These are phyloP conservation scores for Nestor notabilis DNA, from an alignment of 2,113 vertebrate genomes.

Conservation along the genomic window DNA sequence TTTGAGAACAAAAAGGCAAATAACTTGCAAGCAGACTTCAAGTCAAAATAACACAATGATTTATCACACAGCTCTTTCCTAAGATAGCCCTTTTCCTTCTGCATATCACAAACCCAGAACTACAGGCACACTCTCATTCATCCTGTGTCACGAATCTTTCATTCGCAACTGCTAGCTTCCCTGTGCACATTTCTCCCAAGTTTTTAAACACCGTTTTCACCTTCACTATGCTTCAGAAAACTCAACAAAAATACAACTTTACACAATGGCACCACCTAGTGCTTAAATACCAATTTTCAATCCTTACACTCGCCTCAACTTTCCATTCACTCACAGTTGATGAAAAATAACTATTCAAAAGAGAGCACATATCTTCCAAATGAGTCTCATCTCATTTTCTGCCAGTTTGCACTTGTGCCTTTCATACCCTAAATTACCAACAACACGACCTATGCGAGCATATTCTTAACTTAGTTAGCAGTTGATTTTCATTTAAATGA, in stretches of 20 bases:
- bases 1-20: background rate
- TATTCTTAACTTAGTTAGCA: background rate
- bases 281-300: conserved; percentile 12
- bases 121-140: background rate
- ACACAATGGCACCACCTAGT: conserved; percentile 81
- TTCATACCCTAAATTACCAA: background rate
- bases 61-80: background rate
- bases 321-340: background rate
- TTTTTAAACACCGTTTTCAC: conserved; percentile 2
- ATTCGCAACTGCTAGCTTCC: background rate
- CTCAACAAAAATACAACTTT: conserved; percentile 23
- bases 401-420: background rate
- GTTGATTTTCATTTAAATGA: background rate
- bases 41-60: background rate
- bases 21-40: background rate
- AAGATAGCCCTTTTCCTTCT: background rate
- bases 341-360: background rate
- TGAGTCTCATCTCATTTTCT: background rate
- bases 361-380: background rate
- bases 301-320: background rate
- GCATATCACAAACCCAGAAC: background rate
- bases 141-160: background rate
- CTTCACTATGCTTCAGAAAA: background rate
- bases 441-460: background rate
- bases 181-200: background rate